Evolutionary conservation across 2,888 invertebrate species (phyloP).

Genomic region (Sipha maydis): DNA sequence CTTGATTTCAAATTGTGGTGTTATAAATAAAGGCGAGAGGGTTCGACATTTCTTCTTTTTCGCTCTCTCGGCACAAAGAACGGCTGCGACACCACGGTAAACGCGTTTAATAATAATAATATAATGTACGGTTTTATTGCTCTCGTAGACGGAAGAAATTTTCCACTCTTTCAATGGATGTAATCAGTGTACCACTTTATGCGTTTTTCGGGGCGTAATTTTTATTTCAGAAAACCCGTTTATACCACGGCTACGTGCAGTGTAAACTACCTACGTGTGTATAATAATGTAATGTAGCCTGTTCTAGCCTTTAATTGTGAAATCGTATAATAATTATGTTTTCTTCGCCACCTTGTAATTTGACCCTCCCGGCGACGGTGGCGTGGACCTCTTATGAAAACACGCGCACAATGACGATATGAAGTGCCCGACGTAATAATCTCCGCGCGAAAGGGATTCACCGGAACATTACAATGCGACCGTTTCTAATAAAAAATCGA

Average conservation of each 20-base stretch:
- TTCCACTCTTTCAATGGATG: slow-evolving; percentile 34
- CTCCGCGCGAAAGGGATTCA: neutral
- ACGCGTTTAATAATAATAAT: neutral
- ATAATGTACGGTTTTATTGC: slow-evolving; percentile 32
- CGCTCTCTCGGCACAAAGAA: neutral
- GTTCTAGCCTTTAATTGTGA: slow-evolving; percentile 11
- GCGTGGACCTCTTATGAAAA: neutral
- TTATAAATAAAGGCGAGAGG: neutral
- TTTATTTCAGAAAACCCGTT: slow-evolving; percentile 15
- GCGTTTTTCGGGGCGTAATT: neutral
- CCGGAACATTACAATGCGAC: slow-evolving; percentile 1
- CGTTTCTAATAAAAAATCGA: slow-evolving; percentile 19
- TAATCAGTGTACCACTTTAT: slow-evolving; percentile 47
- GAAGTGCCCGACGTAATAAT: neutral
- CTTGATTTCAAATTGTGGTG: neutral
- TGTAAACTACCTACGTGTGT: too few relatives aligned
- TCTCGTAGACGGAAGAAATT: neutral
- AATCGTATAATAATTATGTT: slow-evolving; percentile 26
- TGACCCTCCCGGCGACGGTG: neutral
- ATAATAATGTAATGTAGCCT: too few relatives aligned
- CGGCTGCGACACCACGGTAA: too few relatives aligned
- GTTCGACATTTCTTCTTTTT: neutral
- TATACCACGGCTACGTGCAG: neutral
- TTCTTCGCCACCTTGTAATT: slow-evolving; percentile 20
- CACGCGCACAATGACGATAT: neutral